Evolutionary conservation across 2,113 vertebrate genomes (phyloP).

Genomic region (Xenotilapia leptura): DNA sequence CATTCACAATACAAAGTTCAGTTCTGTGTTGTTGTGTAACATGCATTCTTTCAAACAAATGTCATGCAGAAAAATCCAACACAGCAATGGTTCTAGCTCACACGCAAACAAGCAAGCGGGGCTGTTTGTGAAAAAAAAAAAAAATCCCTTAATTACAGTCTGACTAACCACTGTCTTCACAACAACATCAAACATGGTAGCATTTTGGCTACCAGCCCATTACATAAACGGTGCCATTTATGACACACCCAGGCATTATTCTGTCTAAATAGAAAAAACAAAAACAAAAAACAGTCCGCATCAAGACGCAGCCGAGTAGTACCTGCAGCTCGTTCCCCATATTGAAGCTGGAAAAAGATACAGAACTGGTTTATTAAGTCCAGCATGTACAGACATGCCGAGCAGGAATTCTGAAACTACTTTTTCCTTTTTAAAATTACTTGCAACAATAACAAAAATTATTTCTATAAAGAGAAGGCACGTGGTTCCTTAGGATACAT

Average conservation of each 20-base stretch:
- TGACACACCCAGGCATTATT: slow-evolving; percentile 18
- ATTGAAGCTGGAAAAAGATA: slow-evolving; percentile 26
- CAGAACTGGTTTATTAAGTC: slow-evolving; percentile 14
- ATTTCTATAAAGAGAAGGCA: background rate
- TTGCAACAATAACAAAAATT: background rate
- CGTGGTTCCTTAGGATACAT: background rate
- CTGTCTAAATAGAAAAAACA: background rate
- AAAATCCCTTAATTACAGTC: background rate
- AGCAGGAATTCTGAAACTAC: background rate
- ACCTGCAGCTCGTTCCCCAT: slow-evolving; percentile 1
- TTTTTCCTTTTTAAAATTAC: background rate
- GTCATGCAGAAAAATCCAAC: slow-evolving; percentile 17
- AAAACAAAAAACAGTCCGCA: background rate
- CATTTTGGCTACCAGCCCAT: background rate
- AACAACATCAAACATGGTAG: background rate
- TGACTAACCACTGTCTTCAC: background rate
- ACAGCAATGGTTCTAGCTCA: background rate
- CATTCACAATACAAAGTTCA: background rate
- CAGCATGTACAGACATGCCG: background rate
- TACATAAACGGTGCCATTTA: background rate
- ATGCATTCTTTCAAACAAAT: background rate
- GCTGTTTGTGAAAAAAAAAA: background rate
- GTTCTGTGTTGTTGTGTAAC: background rate
- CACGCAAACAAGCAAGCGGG: background rate
- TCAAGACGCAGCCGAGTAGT: background rate